phyloP scores from a whole-genome alignment of 2,797 vertebrate species.

The Triplophysa bombifrons region DNA sequence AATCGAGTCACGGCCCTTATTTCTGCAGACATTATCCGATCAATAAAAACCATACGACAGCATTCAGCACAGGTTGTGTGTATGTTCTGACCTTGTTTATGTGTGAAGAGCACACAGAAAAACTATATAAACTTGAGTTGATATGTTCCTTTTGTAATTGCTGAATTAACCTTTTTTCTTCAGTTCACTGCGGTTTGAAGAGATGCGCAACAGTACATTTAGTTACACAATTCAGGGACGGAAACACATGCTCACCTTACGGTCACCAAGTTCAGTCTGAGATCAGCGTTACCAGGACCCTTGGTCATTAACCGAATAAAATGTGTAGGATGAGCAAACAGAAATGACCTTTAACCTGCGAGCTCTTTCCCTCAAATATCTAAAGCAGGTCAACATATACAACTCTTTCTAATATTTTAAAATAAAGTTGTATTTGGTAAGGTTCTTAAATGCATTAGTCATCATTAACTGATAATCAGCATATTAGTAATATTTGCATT shows the following conservation, averaged over 20 bases:
- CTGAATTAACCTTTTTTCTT: constrained; percentile 10
- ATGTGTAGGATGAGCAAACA: constrained; percentile 27
- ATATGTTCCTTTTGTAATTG: not conserved
- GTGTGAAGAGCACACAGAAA: not conserved
- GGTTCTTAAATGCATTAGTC: too few relatives aligned
- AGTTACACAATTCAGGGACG: not conserved
- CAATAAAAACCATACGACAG: not conserved
- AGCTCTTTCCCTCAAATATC: not conserved
- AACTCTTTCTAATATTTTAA: too few relatives aligned
- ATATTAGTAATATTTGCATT: too few relatives aligned
- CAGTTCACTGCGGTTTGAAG: not conserved
- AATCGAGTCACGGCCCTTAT: constrained; percentile 4
- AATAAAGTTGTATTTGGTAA: too few relatives aligned
- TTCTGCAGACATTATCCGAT: constrained; percentile 12
- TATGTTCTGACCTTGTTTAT: constrained; percentile 14
- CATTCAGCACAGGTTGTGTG: not conserved
- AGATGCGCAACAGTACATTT: not conserved
- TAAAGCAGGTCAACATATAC: not conserved
- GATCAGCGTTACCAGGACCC: not conserved
- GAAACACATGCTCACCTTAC: not conserved
- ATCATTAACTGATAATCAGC: too few relatives aligned
- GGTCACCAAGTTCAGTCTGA: constrained; percentile 26
- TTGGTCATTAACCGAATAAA: constrained; percentile 10
- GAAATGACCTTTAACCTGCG: not conserved
- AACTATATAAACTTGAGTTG: not conserved